Base-by-base conservation (phyloP, 2,113 vertebrate genomes). In the Prochilodus magdalenae region DNA sequence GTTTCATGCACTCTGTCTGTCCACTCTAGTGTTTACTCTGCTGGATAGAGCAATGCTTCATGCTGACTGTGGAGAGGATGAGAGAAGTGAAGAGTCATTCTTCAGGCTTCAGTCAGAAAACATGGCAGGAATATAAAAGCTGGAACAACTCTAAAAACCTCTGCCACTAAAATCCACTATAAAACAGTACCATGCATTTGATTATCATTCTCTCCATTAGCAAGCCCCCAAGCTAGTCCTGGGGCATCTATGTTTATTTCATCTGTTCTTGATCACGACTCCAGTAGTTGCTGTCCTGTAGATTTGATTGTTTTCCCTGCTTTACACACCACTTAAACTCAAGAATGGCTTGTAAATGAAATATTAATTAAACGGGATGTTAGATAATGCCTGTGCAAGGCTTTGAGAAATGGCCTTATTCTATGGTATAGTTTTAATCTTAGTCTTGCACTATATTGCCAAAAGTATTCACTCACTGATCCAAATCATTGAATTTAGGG, bases 21-120 rank as follows among this genome's bases (percentile, higher is more conserved):
- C 60, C 16, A 57, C 62, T 79, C 4, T 36, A 60, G 16, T 62
- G 36, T 79, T 84, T 69, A 62, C 63, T 74, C 5, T 75, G 53
- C 51, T 75, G 29, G n/a, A 33, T 60, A 18, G n/a, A 62, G 36
- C 27, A 10, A 18, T 27, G 26, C 14, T 5, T 11, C 53, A 29
- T n/a, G 26, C 36, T 49, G 16, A 22, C 70, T 75, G 30, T 4
- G 74, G 8, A 75, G 27, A 62, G 14, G n/a, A 20, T 70, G 14
- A 69, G 24, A 40, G 22, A 24, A 53, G 5, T 55, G 6, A 33
- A 66, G 29, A 69, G 13, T 0, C 24, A 18, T 76, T 69, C 22
- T 51, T 65, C 16, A 26, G 75, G 44, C 16, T 44, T 22, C 16
- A 47, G 29, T 18, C 27, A 14, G 18, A 77, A 10, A 51, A 22